Base-by-base conservation (phyloP, 2,888 invertebrate genomes). In the Chrysomela aeneicollis region DNA sequence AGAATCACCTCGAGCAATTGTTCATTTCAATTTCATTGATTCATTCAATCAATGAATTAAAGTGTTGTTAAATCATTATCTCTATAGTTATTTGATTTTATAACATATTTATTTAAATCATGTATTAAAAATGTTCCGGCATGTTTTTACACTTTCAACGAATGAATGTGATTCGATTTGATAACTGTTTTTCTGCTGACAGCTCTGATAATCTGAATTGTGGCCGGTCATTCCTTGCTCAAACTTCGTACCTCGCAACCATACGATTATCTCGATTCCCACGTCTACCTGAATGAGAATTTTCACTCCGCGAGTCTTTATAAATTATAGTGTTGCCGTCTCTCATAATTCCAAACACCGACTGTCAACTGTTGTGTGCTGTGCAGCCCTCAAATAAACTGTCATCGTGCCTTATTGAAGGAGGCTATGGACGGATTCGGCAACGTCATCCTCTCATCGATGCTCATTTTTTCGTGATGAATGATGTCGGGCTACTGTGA, bases 291-390 rank as follows among this genome's bases (percentile, higher is more conserved):
- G 73, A 66, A 64, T 50, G 62, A 62, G 68, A 67, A 68, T 67
- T 63, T 67, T 62, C 64, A 58, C 60, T 59, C 69, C 69, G 70
- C 73, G 67, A 70, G 59, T 63, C 60, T 67, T 72, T 69, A 74
- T 74, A 73, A 74, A 74, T 74, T 73, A 74, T 69, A 73, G 71
- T 61, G 70, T 71, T 70, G 68, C 68, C 71, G 67, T 67, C 71
- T 73, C 72, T 71, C 73, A 72, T 73, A 74, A 71, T 68, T 64
- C 68, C 71, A 70, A 74, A 74, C 72, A 71, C 74, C 71, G 68
- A 74, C 69, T 73, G 73, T 74, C 73, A 73, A 74, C 71, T 71
- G 72, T 71, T 70, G 62, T 46, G 59, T 46, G 59, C 66, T 51
- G n/a, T n/a, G 62, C 59, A 59, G 67, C 68, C 63, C 63, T 69